A percentile compares a stretch with the other conserved stretches of the same genome.
phyloP scores from a whole-genome alignment of 2,797 vertebrate genomes.

The Cyprinella venusta region DNA sequence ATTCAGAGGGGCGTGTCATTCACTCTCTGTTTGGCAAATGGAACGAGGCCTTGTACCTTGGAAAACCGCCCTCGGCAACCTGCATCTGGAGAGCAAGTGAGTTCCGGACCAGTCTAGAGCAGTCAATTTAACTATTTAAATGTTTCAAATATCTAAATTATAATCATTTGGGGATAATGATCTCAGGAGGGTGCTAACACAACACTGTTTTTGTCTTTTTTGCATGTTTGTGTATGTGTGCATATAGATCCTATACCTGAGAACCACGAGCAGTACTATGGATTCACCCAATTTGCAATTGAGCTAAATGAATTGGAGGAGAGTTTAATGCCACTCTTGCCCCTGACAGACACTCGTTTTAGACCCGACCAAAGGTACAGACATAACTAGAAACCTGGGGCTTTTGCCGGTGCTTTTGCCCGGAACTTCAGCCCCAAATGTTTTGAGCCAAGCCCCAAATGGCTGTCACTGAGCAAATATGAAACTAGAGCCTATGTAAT shows the following conservation, averaged over 20 bases:
- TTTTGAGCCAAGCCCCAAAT: too few species aligned
- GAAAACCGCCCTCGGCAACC: conserved; percentile 83
- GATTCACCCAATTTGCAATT: conserved; percentile 94
- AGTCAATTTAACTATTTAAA: neutral
- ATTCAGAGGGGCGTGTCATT: conserved; percentile 82
- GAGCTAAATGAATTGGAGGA: conserved; percentile 92
- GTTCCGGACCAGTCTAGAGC: conserved; percentile 62
- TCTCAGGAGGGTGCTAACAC: neutral
- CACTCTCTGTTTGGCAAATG: conserved; percentile 94
- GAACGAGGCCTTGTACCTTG: conserved; percentile 92
- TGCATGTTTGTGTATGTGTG: conserved; percentile 4
- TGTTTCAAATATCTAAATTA: neutral
- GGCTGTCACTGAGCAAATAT: too few species aligned
- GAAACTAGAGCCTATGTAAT: too few species aligned
- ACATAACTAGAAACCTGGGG: too few species aligned
- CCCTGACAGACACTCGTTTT: conserved; percentile 92
- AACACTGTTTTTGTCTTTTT: conserved; percentile 17
- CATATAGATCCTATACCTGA: conserved; percentile 88
- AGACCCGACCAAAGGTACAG: conserved; percentile 95
- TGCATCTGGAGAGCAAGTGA: conserved; percentile 97
- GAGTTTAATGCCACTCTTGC: conserved; percentile 79
- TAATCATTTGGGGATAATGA: neutral
- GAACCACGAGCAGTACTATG: conserved; percentile 90
- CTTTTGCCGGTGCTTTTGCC: too few species aligned
- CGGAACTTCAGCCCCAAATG: too few species aligned